phyloP scores from a whole-genome alignment of 2,888 invertebrate species.

The Trissolcus brochymenae region DNA sequence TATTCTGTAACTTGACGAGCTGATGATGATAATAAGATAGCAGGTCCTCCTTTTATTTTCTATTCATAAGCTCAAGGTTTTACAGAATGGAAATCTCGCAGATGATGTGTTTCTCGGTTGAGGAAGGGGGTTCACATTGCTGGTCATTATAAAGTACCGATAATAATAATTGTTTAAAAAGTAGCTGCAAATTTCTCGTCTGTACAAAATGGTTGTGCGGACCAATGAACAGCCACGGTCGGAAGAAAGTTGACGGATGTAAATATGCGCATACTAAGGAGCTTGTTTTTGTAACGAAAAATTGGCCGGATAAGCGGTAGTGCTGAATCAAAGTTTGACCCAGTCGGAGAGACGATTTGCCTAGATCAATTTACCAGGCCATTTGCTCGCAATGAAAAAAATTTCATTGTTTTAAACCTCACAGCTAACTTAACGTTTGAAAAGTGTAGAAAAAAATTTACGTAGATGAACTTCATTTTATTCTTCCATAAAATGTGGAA shows the following conservation, averaged over 20 bases:
- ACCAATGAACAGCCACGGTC: constrained; percentile 4
- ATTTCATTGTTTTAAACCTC: no score
- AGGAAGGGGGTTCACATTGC: not conserved
- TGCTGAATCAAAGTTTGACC: constrained; percentile 32
- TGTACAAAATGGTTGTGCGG: not conserved
- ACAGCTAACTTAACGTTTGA: no score
- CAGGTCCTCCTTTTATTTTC: constrained; percentile 9
- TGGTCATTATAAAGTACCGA: not conserved
- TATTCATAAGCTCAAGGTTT: constrained; percentile 34
- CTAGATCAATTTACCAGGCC: constrained; percentile 39
- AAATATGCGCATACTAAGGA: constrained; percentile 18
- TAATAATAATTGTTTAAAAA: not conserved
- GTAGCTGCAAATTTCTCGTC: no score
- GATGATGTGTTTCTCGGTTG: no score
- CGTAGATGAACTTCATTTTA: no score
- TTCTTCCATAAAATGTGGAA: no score
- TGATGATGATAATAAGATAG: constrained; percentile 19
- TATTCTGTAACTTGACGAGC: no score
- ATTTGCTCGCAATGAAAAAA: constrained; percentile 34
- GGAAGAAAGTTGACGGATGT: constrained; percentile 24
- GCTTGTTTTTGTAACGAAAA: constrained; percentile 29
- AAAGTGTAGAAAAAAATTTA: no score
- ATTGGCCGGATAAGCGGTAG: constrained; percentile 24
- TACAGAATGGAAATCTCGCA: not conserved
- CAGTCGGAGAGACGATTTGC: constrained; percentile 36